Conservation (phyloP, 2,888 invertebrate species). For the Drepanosiphum platanoidis region DNA sequence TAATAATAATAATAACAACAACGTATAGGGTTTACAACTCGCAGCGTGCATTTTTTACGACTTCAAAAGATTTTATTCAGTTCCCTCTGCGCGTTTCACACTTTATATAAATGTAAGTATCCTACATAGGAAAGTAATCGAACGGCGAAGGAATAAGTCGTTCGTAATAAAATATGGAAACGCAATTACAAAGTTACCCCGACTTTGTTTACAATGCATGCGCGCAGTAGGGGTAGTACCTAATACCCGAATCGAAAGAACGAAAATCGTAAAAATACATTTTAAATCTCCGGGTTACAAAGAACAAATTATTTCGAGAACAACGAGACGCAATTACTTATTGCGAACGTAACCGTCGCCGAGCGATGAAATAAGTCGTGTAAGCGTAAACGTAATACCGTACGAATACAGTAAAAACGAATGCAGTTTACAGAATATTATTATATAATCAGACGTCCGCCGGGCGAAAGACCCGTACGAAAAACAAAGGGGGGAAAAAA, state of each 20-base stretch:
- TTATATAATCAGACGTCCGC: too few relatives aligned
- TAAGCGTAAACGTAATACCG: too few relatives aligned
- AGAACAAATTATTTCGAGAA: neutral
- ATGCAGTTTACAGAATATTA: too few relatives aligned
- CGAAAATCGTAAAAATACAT: neutral
- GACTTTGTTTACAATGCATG: neutral
- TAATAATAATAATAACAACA: neutral
- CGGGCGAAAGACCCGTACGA: too few relatives aligned
- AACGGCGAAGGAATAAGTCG: neutral
- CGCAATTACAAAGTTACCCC: neutral
- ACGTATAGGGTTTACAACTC: neutral
- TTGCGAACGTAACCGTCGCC: too few relatives aligned
- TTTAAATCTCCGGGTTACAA: neutral
- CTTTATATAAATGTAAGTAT: neutral
- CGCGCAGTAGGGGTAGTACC: too few relatives aligned
- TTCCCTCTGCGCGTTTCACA: neutral
- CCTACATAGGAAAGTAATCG: neutral
- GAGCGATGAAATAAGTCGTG: too few relatives aligned
- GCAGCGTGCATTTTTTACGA: neutral
- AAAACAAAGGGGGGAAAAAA: too few relatives aligned
- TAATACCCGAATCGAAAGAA: neutral
- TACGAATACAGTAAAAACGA: too few relatives aligned
- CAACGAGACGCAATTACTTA: too few relatives aligned
- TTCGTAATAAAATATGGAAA: neutral
- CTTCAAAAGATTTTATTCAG: neutral